These are phyloP conservation scores for Egretta garzetta DNA, from an alignment of 2,113 vertebrate genomes.

Conservation along the genomic window DNA sequence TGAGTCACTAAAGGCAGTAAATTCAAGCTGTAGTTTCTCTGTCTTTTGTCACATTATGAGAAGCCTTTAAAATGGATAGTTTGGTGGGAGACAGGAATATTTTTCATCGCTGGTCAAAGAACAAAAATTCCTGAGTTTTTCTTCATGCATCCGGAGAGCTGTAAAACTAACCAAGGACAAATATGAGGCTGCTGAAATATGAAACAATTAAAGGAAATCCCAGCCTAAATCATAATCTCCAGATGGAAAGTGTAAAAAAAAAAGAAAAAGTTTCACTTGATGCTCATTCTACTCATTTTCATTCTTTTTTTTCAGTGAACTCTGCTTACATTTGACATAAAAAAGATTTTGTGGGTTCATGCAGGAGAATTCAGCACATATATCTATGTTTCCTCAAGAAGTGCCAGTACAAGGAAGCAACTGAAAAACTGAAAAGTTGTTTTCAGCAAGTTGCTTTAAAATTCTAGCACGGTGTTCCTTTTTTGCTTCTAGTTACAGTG, in stretches of 20 bases:
- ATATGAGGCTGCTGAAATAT: conserved; percentile 48
- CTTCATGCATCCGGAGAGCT: conserved; percentile 65
- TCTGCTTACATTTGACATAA: background rate
- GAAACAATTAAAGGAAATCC: conserved; percentile 90
- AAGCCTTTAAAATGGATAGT: background rate
- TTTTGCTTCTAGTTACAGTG: background rate
- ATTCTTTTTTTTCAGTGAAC: background rate
- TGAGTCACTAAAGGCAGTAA: background rate
- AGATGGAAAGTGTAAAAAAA: conserved; percentile 37
- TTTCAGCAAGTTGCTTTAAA: background rate
- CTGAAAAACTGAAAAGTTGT: background rate
- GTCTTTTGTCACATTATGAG: background rate
- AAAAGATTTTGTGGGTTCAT: background rate
- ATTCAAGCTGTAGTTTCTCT: background rate
- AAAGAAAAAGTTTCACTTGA: background rate
- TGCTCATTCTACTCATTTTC: background rate
- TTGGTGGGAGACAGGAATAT: background rate
- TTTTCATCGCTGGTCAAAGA: background rate
- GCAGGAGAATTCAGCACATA: background rate
- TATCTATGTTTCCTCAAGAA: background rate
- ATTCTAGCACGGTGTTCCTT: background rate
- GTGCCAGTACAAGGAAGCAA: background rate
- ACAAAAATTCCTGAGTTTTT: conserved; percentile 31
- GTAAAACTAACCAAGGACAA: conserved; percentile 62
- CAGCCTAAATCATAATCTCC: conserved; percentile 57